Evolutionary conservation across 2,888 invertebrate genomes (phyloP).

Genomic region (Pimpla rufipes): DNA sequence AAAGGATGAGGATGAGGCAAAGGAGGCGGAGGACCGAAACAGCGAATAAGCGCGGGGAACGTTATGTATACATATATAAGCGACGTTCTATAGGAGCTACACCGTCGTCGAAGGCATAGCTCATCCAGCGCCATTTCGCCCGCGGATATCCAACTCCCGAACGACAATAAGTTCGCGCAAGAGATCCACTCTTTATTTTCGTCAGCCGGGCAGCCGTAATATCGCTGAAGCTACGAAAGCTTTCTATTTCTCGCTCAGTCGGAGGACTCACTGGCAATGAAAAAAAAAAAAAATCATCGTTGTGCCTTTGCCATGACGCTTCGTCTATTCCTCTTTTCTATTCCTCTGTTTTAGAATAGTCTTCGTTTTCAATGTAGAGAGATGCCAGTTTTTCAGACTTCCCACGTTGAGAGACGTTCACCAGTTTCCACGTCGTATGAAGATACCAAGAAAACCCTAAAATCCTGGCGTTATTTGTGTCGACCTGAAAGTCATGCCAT

Average conservation of each 20-base stretch:
- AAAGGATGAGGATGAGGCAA: slow-evolving; percentile 51
- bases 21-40: slow-evolving; percentile 27
- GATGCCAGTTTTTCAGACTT: neutral
- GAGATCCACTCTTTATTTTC: slow-evolving; percentile 77
- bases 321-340: slow-evolving; percentile 34
- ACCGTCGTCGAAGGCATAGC: slow-evolving; percentile 74
- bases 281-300: slow-evolving; percentile 23
- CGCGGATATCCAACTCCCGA: slow-evolving; percentile 66
- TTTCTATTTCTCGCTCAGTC: slow-evolving; percentile 26
- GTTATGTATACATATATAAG: slow-evolving; percentile 39
- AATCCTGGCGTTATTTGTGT: too few relatives aligned
- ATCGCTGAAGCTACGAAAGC: slow-evolving; percentile 61
- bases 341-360: neutral
- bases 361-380: neutral
- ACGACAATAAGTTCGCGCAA: slow-evolving; percentile 75
- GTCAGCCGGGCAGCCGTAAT: slow-evolving; percentile 67
- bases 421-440: too few relatives aligned
- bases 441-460: too few relatives aligned
- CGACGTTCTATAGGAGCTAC: slow-evolving; percentile 10
- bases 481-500: too few relatives aligned
- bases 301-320: slow-evolving; percentile 18
- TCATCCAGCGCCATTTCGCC: slow-evolving; percentile 69
- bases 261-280: slow-evolving; percentile 10
- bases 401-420: neutral
- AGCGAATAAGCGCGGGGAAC: slow-evolving; percentile 32